Percentiles rank a stretch among this genome's conserved stretches.
Conservation (phyloP, 30 jellyfish, hydroid and myxozoan genomes). For the Hydractinia echinata region DNA sequence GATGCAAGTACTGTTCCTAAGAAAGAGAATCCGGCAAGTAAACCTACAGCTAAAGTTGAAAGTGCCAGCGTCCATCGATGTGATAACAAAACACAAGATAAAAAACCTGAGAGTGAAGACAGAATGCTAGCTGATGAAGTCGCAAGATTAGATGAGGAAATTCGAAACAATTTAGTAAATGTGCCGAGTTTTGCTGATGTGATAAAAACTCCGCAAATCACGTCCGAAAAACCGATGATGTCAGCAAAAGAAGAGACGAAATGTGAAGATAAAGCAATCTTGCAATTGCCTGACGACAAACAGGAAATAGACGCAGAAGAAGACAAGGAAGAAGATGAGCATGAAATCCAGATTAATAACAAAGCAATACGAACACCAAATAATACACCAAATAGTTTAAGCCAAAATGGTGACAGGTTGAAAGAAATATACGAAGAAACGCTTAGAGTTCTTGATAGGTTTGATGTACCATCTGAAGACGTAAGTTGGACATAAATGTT, state of each 20-base stretch:
- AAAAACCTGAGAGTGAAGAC: neutral
- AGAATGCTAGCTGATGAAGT: neutral
- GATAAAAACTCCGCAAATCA: neutral
- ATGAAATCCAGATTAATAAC: neutral
- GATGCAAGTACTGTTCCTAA: neutral
- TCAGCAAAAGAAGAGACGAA: neutral
- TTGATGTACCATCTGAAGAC: too few relatives aligned
- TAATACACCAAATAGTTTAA: neutral
- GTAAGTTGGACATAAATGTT: too few relatives aligned
- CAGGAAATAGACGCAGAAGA: too few relatives aligned
- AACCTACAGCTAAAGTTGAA: neutral
- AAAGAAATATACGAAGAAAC: too few relatives aligned
- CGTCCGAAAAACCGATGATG: neutral
- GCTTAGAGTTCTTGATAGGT: too few relatives aligned
- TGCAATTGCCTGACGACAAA: too few relatives aligned
- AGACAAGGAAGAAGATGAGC: neutral
- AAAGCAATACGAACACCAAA: neutral
- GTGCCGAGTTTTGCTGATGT: constrained; percentile 9
- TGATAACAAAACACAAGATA: too few relatives aligned
- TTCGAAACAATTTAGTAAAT: neutral
- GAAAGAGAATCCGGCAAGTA: neutral
- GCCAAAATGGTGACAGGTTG: neutral
- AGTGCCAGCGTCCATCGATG: neutral
- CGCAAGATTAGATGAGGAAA: neutral
- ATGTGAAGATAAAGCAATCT: neutral